Percentiles rank a stretch among this genome's conserved stretches.
phyloP scores from a whole-genome alignment of 2,113 vertebrate genomes.

The human (Homo sapiens) region DNA sequence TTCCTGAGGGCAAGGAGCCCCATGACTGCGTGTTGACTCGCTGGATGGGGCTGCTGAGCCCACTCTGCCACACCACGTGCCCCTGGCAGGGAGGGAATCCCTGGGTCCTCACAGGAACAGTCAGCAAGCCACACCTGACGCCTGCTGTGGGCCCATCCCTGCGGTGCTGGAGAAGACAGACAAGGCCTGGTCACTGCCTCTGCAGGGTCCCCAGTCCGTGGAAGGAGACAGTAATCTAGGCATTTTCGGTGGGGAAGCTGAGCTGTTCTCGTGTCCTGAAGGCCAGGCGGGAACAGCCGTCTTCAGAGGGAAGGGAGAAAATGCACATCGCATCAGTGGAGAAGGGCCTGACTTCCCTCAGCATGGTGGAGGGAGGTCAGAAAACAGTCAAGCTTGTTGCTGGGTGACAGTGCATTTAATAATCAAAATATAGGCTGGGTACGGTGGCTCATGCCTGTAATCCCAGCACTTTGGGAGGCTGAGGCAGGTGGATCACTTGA shows the following conservation, averaged over 20 bases:
- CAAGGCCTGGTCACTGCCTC: too few relatives aligned
- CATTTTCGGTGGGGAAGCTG: background rate
- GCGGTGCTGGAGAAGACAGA: background rate
- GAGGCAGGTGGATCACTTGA: too few relatives aligned
- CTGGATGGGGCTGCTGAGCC: background rate
- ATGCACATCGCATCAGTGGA: background rate
- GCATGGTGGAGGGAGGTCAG: background rate
- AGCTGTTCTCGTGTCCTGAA: background rate
- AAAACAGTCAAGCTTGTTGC: fast-evolving
- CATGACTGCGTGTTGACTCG: background rate
- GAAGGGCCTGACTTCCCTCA: background rate
- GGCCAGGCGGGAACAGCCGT: background rate
- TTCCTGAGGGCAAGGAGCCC: fast-evolving
- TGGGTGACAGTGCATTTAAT: fast-evolving
- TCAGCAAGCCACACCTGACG: background rate
- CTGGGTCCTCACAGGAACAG: background rate
- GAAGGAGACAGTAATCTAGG: background rate
- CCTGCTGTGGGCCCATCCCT: background rate
- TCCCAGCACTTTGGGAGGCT: too few relatives aligned
- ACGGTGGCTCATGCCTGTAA: too few relatives aligned
- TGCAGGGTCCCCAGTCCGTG: background rate
- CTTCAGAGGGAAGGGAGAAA: background rate
- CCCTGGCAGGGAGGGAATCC: background rate
- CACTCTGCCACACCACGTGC: background rate
- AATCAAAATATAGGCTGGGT: background rate